Evolutionary conservation across 2,113 vertebrate species (phyloP), one percentile per base, ranked within the genome.

Genomic region (Macquaria australasica): DNA sequence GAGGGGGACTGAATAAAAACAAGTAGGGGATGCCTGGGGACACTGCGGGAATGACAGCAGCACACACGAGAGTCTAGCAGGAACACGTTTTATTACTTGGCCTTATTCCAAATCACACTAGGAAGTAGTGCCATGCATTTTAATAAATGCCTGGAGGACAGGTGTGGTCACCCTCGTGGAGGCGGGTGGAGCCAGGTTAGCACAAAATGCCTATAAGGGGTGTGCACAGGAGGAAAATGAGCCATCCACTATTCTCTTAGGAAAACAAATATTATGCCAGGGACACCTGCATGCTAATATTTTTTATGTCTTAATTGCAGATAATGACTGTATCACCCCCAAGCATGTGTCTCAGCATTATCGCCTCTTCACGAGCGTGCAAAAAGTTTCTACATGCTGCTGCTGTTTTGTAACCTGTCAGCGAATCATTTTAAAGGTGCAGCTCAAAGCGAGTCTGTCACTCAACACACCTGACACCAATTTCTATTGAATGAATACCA

Each of bases 21-120:
- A 67, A 76, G 84, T 11, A 34, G 73, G 41, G 62, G 39, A 23
- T 14, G 58, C 60, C 66, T 69, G 50, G 77, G 62, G 77, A 77
- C 21, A 23, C 73, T 73, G 70, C 73, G 41, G 84, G 81, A 90
- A 83, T 90, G 75, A 86, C 82, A 88, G 81, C 79, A 75, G 56
- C 70, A 71, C 75, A 67, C 63, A 1, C 70, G 48, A 45, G 68
- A 71, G 72, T 14, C 63, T 39, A 55, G 69, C 43, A 28, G 79
- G 28, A 67, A 51, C 56, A 39, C 14, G 18, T 66, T 56, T 48
- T 16, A 53, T 14, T 60, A 82, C 28, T 58, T 28, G 39, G 58
- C 23, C 2, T 41, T 9, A 0, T 21, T 72, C 23, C 8, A 73
- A 16, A 14, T 78, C 34, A 48, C 10, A 73, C 45, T 63, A 76